A percentile compares a stretch with the other conserved stretches of the same genome.
These are phyloP conservation scores for Drosophila simulans DNA, from an alignment of 1,140 invertebrate species.

Conservation along the genomic window DNA sequence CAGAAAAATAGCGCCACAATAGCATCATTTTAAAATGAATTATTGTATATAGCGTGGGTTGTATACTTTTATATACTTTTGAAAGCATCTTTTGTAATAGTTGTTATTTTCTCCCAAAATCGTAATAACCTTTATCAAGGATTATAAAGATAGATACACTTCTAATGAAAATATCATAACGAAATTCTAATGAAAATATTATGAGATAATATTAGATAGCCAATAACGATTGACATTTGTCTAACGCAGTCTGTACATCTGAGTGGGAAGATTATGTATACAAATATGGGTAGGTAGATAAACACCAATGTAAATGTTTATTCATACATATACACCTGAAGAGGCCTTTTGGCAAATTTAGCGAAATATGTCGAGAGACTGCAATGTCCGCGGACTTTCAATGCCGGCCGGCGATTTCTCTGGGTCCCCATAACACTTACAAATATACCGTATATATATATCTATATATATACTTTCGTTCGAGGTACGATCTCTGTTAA, in stretches of 20 bases:
- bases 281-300: constrained; percentile 15
- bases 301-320: constrained; percentile 25
- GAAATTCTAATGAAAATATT: not conserved
- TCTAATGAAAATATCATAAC: too few relatives aligned
- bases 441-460: not conserved
- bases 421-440: not conserved
- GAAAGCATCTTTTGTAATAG: not conserved
- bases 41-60: not conserved
- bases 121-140: too few relatives aligned
- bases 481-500: not conserved
- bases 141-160: too few relatives aligned
- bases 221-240: not conserved
- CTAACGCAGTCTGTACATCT: constrained; percentile 1
- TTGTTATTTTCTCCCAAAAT: too few relatives aligned
- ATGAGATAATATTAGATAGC: not conserved
- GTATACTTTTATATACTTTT: too few relatives aligned
- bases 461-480: not conserved
- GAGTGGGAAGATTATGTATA: constrained; percentile 13
- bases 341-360: constrained; percentile 12
- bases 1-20: not conserved
- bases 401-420: constrained; percentile 31
- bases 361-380: constrained; percentile 7
- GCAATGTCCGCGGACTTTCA: constrained; percentile 1
- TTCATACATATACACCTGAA: constrained; percentile 2
- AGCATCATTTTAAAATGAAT: not conserved